Conservation (phyloP, 2,113 vertebrate genomes). For the Isichthys henryi region DNA sequence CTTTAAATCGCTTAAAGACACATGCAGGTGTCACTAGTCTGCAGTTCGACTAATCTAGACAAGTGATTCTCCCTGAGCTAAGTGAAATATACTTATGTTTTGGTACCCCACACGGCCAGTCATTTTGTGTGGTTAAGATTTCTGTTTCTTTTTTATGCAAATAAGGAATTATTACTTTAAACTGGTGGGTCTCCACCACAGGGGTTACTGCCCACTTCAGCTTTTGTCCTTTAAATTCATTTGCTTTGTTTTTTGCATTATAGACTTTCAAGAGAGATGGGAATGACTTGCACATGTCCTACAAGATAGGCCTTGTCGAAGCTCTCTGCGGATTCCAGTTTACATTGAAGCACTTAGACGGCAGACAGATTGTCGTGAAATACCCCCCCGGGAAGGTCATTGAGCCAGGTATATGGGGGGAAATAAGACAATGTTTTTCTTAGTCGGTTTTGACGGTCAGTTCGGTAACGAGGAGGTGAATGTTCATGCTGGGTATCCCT, state of each 20-base stretch:
- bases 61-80: not conserved
- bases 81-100: not conserved
- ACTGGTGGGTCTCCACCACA: not conserved
- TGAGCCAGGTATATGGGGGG: constrained; percentile 74
- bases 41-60: not conserved
- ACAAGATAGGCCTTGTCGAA: constrained; percentile 91
- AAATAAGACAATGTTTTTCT: not conserved
- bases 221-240: not conserved
- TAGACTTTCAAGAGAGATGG: constrained; percentile 21
- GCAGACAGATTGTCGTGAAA: constrained; percentile 89
- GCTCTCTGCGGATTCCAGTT: constrained; percentile 96
- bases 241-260: not conserved
- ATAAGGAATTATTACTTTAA: not conserved
- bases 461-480: not conserved
- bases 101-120: not conserved
- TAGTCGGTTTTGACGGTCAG: not conserved
- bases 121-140: not conserved
- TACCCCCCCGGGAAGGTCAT: constrained; percentile 96
- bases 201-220: not conserved
- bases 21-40: constrained; percentile 11
- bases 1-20: constrained; percentile 17
- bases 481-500: not conserved
- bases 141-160: not conserved
- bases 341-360: constrained; percentile 88
- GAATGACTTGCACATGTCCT: constrained; percentile 85